Evolutionary conservation across 2,797 vertebrate genomes (phyloP), one percentile per base, ranked within the genome.

Genomic region (Paguma larvata): DNA sequence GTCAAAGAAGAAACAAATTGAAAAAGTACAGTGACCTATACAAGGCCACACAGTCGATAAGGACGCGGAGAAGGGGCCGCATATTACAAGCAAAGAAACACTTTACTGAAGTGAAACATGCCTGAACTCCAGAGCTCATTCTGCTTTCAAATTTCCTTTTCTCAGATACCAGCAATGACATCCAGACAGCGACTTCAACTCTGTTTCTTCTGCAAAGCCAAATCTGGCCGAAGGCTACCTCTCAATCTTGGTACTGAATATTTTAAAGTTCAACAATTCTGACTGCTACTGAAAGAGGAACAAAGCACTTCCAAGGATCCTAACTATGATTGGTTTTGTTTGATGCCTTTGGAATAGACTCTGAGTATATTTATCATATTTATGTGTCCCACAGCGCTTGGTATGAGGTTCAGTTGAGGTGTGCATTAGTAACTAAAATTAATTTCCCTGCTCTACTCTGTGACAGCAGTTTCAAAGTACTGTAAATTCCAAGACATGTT

Each of bases 301-400:
- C 38, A 77, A 85, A 85, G 18, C 6, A 62, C 30, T 96, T 95
- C 48, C 38, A 70, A 77, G 6, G 6, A 65, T 51, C 38, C 63
- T 85, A 94, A 48, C 82, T 82, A 41, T 80, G 32, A 84, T 7
- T 92, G 34, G 30, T 48, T 94, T 65, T 82, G 80, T 73, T 73
- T 73, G 23, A 89, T 79, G 34, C 13, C 10, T 87, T 97, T 95
- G 48, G 34, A 94, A 89, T 72, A 91, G 14, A 51, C 13, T 86
- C 9, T 38, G 44, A 84, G 93, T 96, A 51, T 94, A 97, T 95
- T 95, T 82, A 93, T 86, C 32, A 89, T 82, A 85, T 97, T 91
- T 91, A 86, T 88, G 27, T 94, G 6, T 88, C 77, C 62, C 53
- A 34, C 2, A 78, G 30, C 23, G 90, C 73, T 86, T 91, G n/a